Percentiles rank a stretch among this genome's conserved stretches.
These are phyloP conservation scores for Troides oblongomaculatus DNA, from an alignment of 2,888 invertebrate genomes.

Conservation along the genomic window DNA sequence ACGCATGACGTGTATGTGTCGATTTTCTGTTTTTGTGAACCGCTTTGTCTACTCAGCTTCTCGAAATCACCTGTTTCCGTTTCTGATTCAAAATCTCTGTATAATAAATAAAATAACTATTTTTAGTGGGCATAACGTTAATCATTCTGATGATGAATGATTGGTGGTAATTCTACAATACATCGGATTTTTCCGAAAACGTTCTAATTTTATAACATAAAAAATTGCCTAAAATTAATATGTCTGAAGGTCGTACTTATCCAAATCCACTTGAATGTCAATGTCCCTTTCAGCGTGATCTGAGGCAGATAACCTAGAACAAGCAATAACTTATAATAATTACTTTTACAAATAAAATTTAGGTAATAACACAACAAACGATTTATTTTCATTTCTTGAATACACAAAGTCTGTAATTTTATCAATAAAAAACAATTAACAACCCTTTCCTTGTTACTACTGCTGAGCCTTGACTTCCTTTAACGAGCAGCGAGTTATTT, in stretches of 20 bases:
- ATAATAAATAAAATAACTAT: slow-evolving; percentile 1
- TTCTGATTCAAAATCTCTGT: slow-evolving; percentile 88
- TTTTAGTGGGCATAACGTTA: no score
- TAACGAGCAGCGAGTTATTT: no score
- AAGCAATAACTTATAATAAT: not conserved
- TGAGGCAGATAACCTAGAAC: slow-evolving; percentile 56
- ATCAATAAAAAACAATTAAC: no score
- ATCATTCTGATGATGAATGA: no score
- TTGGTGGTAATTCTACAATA: no score
- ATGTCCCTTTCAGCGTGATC: slow-evolving; percentile 59
- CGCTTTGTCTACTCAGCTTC: slow-evolving; percentile 83
- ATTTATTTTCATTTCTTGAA: not conserved
- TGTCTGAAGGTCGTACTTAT: slow-evolving; percentile 58
- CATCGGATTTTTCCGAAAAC: not conserved
- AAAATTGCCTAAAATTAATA: not conserved
- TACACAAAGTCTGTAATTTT: not conserved
- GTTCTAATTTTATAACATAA: not conserved
- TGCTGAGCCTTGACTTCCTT: no score
- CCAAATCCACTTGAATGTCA: slow-evolving; percentile 67
- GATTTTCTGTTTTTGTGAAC: slow-evolving; percentile 62
- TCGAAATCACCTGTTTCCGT: slow-evolving; percentile 92
- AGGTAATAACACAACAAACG: not conserved
- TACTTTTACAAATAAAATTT: not conserved
- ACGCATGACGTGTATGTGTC: slow-evolving; percentile 68
- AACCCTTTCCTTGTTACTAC: no score